phyloP scores from a whole-genome alignment of 2,797 vertebrate genomes.

The Cryptoprocta ferox region DNA sequence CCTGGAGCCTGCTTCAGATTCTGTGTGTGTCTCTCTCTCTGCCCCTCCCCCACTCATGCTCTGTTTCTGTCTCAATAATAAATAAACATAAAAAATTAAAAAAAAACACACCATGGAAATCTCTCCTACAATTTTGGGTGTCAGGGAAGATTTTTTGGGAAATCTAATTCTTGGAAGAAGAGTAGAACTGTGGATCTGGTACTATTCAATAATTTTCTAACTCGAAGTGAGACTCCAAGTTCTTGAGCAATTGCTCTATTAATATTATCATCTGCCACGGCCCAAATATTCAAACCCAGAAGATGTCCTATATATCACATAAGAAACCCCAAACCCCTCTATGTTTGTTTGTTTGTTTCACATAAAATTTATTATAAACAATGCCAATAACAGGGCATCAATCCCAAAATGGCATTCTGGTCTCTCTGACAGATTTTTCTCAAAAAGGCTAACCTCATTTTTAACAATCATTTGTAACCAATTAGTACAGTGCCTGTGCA shows the following conservation, averaged over 20 bases:
- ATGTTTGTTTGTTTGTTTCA: no score
- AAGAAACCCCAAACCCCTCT: background rate
- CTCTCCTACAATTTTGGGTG: background rate
- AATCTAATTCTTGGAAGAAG: background rate
- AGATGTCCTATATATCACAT: background rate
- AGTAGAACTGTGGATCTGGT: background rate
- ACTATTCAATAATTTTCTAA: background rate
- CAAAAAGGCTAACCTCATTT: background rate
- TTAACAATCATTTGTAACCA: background rate
- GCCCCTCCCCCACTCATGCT: no score
- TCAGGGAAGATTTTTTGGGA: background rate
- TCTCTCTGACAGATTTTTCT: background rate
- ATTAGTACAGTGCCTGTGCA: no score
- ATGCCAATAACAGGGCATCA: background rate
- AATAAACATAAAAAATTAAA: no score
- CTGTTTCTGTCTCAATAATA: no score
- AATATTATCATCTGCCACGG: background rate
- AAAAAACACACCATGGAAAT: background rate
- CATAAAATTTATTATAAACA: background rate
- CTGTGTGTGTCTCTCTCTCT: no score
- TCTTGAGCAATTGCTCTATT: background rate
- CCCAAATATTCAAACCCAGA: background rate
- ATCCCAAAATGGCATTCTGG: background rate
- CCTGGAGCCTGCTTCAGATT: no score
- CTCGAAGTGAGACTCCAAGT: background rate